Evolutionary conservation across 2,797 vertebrate genomes (phyloP), one percentile per base, ranked within the genome.

Genomic region (Pagetopsis macropterus): DNA sequence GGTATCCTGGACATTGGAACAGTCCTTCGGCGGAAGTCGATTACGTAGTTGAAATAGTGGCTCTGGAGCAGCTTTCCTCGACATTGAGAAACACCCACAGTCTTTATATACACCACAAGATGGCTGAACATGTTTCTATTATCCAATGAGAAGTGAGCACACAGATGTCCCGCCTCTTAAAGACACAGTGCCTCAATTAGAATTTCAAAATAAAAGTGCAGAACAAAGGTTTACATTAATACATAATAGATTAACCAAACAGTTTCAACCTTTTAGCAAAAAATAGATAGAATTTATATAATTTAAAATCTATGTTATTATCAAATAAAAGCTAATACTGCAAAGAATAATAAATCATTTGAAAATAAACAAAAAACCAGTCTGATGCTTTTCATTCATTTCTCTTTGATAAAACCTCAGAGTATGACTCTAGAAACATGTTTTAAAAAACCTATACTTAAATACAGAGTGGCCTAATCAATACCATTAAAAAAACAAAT

Each of bases 1-100:
- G 1, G 27, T 27, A 27, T 27, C 1, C 27, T 27, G 27, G 27
- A 27, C 27, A 27, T 27, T 27, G 27, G 27, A 27, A 27, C 1
- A 27, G 23, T 27, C 23, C 23, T 27, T 1, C 7, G 0, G 5
- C 0, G 0, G 2, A 5, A 0, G 23, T 27, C 23, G 23, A 27
- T 27, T 3, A 27, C 3, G 3, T 4, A 27, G 23, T 23, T 23
- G 23, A 23, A 23, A 23, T 23, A 23, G 23, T 23, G 23, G 23
- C 23, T 23, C 23, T 23, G 23, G 23, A 23, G 23, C 23, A 23
- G 23, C 3, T 3, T 23, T 23, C 23, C 23, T 23, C 23, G 23
- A 23, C 23, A 23, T 23, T 23, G 23, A 23, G 23, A 23, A 23
- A 23, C 23, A 23, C 23, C 23, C 23, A 23, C 23, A 2, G 17